These are phyloP conservation scores for Heteractis magnifica DNA, from an alignment of 92 coral and sea anemone species.

Conservation along the genomic window DNA sequence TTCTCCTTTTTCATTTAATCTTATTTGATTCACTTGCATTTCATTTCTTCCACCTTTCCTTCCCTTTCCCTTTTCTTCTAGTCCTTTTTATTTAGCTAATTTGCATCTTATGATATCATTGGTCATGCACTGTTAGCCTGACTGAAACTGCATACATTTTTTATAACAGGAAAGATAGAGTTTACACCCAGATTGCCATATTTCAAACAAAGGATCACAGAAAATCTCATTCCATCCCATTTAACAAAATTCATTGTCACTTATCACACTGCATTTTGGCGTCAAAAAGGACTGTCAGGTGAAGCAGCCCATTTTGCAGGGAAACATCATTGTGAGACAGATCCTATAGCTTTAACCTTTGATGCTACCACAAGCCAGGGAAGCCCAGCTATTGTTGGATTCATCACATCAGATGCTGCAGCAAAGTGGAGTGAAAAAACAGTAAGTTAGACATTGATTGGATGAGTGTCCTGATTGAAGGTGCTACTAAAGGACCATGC, in stretches of 20 bases:
- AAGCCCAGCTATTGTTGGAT: conserved; percentile 87
- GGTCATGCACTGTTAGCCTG: no score
- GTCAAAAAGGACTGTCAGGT: conserved; percentile 91
- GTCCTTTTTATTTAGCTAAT: neutral
- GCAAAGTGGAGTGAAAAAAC: conserved; percentile 69
- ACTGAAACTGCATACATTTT: no score
- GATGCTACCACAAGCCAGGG: conserved; percentile 77
- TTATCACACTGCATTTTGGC: conserved; percentile 88
- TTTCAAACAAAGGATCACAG: conserved; percentile 62
- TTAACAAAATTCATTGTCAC: conserved; percentile 87
- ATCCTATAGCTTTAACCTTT: conserved; percentile 71
- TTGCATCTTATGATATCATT: neutral
- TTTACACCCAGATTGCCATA: conserved; percentile 81
- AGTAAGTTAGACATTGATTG: conserved; percentile 47
- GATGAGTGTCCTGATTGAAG: neutral
- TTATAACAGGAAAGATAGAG: conserved; percentile 55
- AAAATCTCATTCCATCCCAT: conserved; percentile 74
- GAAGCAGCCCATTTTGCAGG: conserved; percentile 59
- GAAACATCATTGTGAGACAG: conserved; percentile 47
- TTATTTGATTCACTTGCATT: no score
- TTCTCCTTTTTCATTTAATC: no score
- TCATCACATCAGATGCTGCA: conserved; percentile 85
- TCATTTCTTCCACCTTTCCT: no score
- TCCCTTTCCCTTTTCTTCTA: no score
- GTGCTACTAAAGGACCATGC: no score